Base-by-base conservation (phyloP, 64 coral and sea anemone species). In the Montipora efflorescens region DNA sequence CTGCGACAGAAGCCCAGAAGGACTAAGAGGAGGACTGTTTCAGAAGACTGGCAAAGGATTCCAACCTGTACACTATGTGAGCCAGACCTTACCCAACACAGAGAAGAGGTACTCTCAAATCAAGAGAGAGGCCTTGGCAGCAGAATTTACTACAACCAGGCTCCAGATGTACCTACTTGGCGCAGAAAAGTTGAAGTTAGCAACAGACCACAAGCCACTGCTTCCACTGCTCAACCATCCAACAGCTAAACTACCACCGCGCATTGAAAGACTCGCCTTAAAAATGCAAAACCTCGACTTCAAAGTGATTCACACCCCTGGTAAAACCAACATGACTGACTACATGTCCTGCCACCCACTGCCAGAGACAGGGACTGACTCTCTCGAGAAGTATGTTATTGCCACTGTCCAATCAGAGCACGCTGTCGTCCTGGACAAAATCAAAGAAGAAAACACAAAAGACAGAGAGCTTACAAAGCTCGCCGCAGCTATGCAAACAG, bases 171-270 rank as follows among this genome's bases (percentile, higher is more conserved):
- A 87, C 67, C 19, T 87, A 14, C 61, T 87, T 43, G 61, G 84
- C 11, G 62, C 51, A 46, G 15, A 15, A 70, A 55, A 87, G 13
- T 87, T 87, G 5, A 19, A 87, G 48, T 20, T 71, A 47, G 84
- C 84, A 67, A 83, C 90, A 74, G 90, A 92, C 48, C 90, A 92
- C 79, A 92, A 92, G 75, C 79, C 75, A 61, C 23, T 90, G 58
- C 74, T 90, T 23, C 75, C 88, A 1, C 74, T 90, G 14, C 48
- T 90, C 9, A 90, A 90, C 52, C 80, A 80, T 45, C 74, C 88
- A 7, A 19, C 59, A 58, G 88, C 88, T 12, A 90, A 90, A 67
- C 49, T 90, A 20, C 88, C 88, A 80, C 88, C 88, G 59, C 74
- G 52, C 43, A 90, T 90, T 46, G 88, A 90, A 49, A 78, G 48